phyloP scores from a whole-genome alignment of 1,140 invertebrate genomes.

The Formica exsecta region DNA sequence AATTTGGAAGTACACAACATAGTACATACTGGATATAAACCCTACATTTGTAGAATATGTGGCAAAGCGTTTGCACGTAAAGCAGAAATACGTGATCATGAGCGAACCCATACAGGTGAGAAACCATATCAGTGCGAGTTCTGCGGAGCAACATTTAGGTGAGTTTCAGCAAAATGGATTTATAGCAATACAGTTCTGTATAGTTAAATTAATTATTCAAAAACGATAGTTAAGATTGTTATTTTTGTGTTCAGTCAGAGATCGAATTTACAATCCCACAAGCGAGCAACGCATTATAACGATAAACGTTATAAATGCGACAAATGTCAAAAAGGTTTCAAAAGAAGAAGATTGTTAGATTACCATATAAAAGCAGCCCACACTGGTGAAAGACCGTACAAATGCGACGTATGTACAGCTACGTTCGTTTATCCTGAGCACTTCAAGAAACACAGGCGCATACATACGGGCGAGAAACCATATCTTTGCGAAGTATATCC shows the following conservation, averaged over 20 bases:
- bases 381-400: slow-evolving; percentile 92
- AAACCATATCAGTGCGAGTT: slow-evolving; percentile 94
- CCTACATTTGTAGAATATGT: slow-evolving; percentile 90
- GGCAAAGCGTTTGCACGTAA: slow-evolving; percentile 92
- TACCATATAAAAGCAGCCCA: slow-evolving; percentile 94
- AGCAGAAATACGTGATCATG: slow-evolving; percentile 92
- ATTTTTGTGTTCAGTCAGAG: slow-evolving; percentile 87
- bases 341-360: slow-evolving; percentile 91
- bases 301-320: slow-evolving; percentile 91
- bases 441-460: slow-evolving; percentile 93
- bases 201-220: background rate
- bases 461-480: slow-evolving; percentile 93
- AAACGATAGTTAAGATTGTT: slow-evolving; percentile 5
- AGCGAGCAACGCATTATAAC: slow-evolving; percentile 92
- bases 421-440: slow-evolving; percentile 95
- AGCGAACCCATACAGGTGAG: slow-evolving; percentile 94
- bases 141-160: slow-evolving; percentile 91
- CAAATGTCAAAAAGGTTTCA: slow-evolving; percentile 91
- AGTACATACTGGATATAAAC: slow-evolving; percentile 91
- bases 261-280: slow-evolving; percentile 93
- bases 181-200: background rate
- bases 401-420: slow-evolving; percentile 91
- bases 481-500: slow-evolving; percentile 90
- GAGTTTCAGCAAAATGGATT: background rate
- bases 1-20: slow-evolving; percentile 92